Evolutionary conservation across 1,140 invertebrate genomes (phyloP).

Genomic region (Caenorhabditis brenneri): DNA sequence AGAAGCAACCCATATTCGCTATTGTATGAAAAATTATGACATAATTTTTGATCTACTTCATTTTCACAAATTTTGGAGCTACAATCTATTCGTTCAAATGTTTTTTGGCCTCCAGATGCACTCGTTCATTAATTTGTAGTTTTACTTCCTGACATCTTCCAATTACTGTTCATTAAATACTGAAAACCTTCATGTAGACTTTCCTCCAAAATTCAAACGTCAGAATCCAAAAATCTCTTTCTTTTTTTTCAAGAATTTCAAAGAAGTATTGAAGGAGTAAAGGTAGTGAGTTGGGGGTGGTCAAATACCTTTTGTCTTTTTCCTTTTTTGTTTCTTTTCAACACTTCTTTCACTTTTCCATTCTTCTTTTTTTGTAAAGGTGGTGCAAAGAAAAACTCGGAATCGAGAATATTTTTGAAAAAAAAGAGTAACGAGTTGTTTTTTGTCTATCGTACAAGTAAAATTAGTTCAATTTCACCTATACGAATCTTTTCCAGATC

Average conservation of each 20-base stretch:
- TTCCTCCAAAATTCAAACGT: not conserved
- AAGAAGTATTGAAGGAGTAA: not conserved
- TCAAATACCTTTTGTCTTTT: slow-evolving; percentile 7
- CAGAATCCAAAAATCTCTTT: slow-evolving; percentile 8
- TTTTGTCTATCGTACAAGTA: not conserved
- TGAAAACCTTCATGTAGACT: not conserved
- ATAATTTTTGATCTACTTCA: too few relatives aligned
- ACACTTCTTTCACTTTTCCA: not conserved
- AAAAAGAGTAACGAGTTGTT: too few relatives aligned
- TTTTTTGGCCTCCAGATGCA: too few relatives aligned
- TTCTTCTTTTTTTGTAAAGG: not conserved
- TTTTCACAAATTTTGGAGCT: too few relatives aligned
- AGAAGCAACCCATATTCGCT: too few relatives aligned
- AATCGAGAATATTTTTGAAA: not conserved
- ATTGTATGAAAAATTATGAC: too few relatives aligned
- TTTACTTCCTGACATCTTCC: not conserved
- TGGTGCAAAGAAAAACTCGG: not conserved
- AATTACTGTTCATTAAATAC: too few relatives aligned
- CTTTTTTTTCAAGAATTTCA: not conserved
- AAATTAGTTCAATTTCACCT: slow-evolving; percentile 15
- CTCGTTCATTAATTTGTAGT: too few relatives aligned
- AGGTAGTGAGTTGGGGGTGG: not conserved
- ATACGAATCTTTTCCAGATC: not conserved
- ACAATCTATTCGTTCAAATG: too few relatives aligned
- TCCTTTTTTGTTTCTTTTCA: slow-evolving; percentile 14